These are phyloP conservation scores for Schizotus pectinicornis DNA, from an alignment of 2,888 invertebrate species.

Conservation along the genomic window DNA sequence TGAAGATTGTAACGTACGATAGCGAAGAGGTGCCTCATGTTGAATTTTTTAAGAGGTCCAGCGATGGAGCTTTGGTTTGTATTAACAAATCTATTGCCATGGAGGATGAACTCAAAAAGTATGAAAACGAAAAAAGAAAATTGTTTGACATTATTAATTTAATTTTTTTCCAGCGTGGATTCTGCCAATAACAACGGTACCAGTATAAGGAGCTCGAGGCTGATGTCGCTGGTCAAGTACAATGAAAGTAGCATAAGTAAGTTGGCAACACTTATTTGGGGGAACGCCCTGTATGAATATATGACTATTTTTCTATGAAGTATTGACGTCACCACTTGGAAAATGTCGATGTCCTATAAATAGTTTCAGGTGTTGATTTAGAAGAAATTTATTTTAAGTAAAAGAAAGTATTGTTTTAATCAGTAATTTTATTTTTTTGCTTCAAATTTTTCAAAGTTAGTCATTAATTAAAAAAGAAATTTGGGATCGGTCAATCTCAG, in stretches of 20 bases:
- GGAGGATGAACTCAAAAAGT: constrained; percentile 56
- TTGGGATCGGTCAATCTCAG: too few species aligned
- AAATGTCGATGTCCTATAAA: too few species aligned
- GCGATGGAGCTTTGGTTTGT: constrained; percentile 68
- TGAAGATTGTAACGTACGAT: constrained; percentile 54
- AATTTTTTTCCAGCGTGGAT: constrained; percentile 1
- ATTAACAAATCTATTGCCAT: constrained; percentile 73
- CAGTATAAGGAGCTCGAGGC: constrained; percentile 26
- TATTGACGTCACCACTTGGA: too few species aligned
- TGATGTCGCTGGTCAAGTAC: constrained; percentile 36
- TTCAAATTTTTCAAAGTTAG: background rate
- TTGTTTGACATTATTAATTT: background rate
- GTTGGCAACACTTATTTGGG: constrained; percentile 2
- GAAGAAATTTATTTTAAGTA: too few species aligned
- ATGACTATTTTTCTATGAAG: too few species aligned
- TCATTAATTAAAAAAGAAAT: background rate
- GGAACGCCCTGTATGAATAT: too few species aligned
- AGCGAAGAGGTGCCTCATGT: constrained; percentile 60
- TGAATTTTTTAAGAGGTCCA: constrained; percentile 73
- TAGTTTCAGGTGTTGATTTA: too few species aligned
- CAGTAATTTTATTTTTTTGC: background rate
- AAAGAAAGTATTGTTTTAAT: too few species aligned
- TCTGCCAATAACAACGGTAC: constrained; percentile 30
- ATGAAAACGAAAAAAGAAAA: constrained; percentile 18
- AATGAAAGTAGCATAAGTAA: constrained; percentile 35